These are phyloP conservation scores for Altica lythri DNA, from an alignment of 2,888 invertebrate genomes.

Conservation along the genomic window DNA sequence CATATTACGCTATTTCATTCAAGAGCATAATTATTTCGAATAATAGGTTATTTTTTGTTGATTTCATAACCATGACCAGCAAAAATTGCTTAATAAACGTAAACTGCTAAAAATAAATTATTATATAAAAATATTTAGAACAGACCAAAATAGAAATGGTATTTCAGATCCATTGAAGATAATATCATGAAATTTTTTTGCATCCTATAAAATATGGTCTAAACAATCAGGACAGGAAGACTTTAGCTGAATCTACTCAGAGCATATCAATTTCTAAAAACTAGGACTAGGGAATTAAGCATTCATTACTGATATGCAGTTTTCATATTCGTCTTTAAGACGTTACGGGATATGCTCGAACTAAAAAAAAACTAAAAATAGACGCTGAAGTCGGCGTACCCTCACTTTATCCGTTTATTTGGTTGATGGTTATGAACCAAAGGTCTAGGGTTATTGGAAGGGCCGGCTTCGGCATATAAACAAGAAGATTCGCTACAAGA, in stretches of 20 bases:
- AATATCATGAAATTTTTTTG: too few species aligned
- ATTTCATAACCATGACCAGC: too few species aligned
- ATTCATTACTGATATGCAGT: conserved; percentile 29
- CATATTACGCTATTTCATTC: too few species aligned
- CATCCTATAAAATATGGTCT: too few species aligned
- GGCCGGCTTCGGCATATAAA: conserved; percentile 65
- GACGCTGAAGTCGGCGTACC: conserved; percentile 23
- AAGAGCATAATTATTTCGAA: too few species aligned
- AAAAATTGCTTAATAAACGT: too few species aligned
- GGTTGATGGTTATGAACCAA: conserved; percentile 45
- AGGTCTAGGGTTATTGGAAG: conserved; percentile 46
- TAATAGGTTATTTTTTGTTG: too few species aligned
- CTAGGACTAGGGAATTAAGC: conserved; percentile 43
- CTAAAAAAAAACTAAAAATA: conserved; percentile 29
- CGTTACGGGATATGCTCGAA: conserved; percentile 34
- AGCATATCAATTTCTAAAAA: conserved; percentile 41
- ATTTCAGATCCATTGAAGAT: too few species aligned
- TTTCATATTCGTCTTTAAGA: conserved; percentile 18
- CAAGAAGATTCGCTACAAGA: conserved; percentile 69
- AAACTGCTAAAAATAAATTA: too few species aligned
- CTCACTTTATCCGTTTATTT: conserved; percentile 44
- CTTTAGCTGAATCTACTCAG: conserved; percentile 4
- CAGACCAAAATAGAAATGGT: too few species aligned
- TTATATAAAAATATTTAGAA: too few species aligned
- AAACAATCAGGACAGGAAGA: conserved; percentile 5